Percentiles rank a stretch among this genome's conserved stretches.
phyloP scores from a whole-genome alignment of 92 coral and sea anemone genomes.

The Hydrozoanthus gracilis region DNA sequence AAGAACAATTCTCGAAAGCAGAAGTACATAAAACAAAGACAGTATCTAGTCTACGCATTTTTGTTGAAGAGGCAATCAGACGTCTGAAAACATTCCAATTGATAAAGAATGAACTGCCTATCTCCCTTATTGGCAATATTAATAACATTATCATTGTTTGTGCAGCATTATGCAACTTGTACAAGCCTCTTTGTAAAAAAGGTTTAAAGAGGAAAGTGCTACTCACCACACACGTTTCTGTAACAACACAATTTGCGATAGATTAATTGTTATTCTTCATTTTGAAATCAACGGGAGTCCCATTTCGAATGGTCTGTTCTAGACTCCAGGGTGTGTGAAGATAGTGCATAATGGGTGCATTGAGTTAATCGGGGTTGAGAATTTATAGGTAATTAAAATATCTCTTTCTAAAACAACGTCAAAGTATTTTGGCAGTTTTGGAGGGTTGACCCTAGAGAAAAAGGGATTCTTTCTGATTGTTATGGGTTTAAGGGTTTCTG shows the following conservation, averaged over 20 bases:
- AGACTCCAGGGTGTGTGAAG: not conserved
- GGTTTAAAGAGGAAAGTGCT: constrained; percentile 3
- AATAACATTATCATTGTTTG: constrained; percentile 47
- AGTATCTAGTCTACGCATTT: constrained; percentile 61
- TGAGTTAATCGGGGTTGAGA: not conserved
- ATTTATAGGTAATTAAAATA: not conserved
- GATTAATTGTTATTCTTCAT: too few species aligned
- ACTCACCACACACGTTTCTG: too few species aligned
- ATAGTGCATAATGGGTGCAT: constrained; percentile 33
- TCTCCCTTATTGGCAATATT: constrained; percentile 51
- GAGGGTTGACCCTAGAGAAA: not conserved
- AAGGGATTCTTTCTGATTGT: constrained; percentile 38
- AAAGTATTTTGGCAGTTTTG: constrained; percentile 24
- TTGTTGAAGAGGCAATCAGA: constrained; percentile 79
- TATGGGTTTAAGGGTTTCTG: constrained; percentile 44
- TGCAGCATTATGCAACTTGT: constrained; percentile 55
- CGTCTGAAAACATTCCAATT: constrained; percentile 70
- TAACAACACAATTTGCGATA: too few species aligned
- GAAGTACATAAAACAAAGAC: too few species aligned
- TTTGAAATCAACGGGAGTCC: not conserved
- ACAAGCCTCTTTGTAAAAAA: constrained; percentile 43
- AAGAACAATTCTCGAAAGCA: too few species aligned
- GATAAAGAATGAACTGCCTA: constrained; percentile 73
- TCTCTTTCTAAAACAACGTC: constrained; percentile 36
- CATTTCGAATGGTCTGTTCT: not conserved